These are phyloP conservation scores for Malurus elegans DNA, from an alignment of 2,113 vertebrate genomes.

Conservation along the genomic window DNA sequence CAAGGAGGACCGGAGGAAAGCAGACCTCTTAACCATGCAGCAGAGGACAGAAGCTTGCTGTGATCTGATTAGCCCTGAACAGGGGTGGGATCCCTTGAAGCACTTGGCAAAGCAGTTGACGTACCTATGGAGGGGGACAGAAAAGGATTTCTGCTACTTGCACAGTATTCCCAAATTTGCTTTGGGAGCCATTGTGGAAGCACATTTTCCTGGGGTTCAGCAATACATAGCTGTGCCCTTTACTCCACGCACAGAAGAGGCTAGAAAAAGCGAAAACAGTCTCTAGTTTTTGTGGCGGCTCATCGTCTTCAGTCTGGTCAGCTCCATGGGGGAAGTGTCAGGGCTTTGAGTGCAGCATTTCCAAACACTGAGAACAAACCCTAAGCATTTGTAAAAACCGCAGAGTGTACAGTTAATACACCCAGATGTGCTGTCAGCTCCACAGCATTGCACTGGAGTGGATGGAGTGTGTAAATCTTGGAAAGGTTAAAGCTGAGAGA, in stretches of 20 bases:
- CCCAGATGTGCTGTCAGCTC: conserved; percentile 61
- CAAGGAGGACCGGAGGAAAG: neutral
- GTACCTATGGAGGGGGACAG: neutral
- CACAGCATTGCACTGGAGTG: neutral
- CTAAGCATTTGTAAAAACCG: conserved; percentile 17
- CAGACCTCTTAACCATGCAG: neutral
- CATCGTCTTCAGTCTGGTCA: neutral
- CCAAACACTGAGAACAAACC: conserved; percentile 35
- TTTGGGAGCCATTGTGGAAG: neutral
- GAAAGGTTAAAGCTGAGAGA: conserved; percentile 51
- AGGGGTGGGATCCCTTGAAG: neutral
- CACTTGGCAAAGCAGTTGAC: neutral
- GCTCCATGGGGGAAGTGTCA: neutral
- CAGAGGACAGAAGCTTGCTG: accelerated
- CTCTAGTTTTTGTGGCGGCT: neutral
- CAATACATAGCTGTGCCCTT: neutral
- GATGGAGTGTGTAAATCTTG: conserved; percentile 51
- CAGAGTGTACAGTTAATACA: conserved; percentile 60
- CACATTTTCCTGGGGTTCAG: neutral
- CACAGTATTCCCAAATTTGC: neutral
- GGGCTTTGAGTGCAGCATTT: neutral
- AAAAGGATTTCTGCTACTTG: neutral
- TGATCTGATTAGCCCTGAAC: neutral
- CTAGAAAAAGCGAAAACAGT: neutral
- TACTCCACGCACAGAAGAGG: neutral